Evolutionary conservation across 2,797 vertebrate species (phyloP), one percentile per base, ranked within the genome.

Genomic region (Molossus alvarezi): DNA sequence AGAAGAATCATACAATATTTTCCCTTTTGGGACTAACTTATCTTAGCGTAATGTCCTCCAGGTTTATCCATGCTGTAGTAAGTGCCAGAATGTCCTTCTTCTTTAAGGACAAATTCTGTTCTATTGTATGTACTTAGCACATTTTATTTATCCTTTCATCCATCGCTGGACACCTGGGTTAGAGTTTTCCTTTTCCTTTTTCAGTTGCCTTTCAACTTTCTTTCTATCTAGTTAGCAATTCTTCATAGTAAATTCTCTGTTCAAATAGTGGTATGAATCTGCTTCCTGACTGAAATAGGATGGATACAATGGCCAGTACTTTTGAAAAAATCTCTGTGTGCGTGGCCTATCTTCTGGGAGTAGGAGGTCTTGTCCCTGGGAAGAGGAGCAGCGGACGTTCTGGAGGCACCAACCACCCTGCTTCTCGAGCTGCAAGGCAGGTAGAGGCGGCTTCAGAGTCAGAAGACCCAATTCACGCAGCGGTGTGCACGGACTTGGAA

Each of bases 381-480:
- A n/a, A 65, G 55, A 67, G 14, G 9, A 11, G 6, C 5, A 37
- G 57, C 11, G 13, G 15, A 72, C 45, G 6, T 73, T 29, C n/a
- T 58, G n/a, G 25, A 53, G 57, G 41, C n/a, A 27, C 33, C 0
- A 0, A 27, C 33, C 0, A 0, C 14, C 17, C 29, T 11, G 21
- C 6, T 58, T 92, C 51, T 58, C 2, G 5, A 33, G 20, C 51
- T 65, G 3, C 3, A 8, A 62, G 51, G 51, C 18, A 17, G 0
- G 1, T 9, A 8, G 0, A 18, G 48, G 20, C 10, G 9, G 25
- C n/a, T 84, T 92, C 14, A 20, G 25, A 29, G 48, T 29, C 64
- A 55, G 83, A 88, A 73, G 72, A 76, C 17, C 14, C 62, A n/a
- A 2, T 48, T 80, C 27, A 13, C 3, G 3, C 45, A 48, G 15